Percentiles rank a stretch among this genome's conserved stretches.
Evolutionary conservation across 2,797 vertebrate genomes (phyloP).

Genomic region (Lutjanus argentimaculatus): DNA sequence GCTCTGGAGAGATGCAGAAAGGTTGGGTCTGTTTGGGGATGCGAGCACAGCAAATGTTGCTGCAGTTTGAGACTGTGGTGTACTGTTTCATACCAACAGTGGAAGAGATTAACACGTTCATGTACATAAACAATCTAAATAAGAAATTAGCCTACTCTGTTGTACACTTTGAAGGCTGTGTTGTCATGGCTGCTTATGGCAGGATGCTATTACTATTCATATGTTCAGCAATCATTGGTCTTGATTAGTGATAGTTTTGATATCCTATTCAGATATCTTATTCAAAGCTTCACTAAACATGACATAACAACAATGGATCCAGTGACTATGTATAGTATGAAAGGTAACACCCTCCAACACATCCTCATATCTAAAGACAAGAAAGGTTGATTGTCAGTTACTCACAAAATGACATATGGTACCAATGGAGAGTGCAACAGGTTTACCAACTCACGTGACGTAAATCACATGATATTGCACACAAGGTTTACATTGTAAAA

Average conservation of each 20-base stretch:
- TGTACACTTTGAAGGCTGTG: background rate
- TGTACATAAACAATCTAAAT: background rate
- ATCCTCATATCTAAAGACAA: no score
- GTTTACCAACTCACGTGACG: no score
- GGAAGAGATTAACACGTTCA: conserved; percentile 12
- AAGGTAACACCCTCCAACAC: no score
- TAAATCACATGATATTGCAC: no score
- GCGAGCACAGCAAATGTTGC: conserved; percentile 34
- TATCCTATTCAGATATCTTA: background rate
- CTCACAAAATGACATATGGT: no score
- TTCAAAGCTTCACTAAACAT: background rate
- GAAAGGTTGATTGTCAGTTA: no score
- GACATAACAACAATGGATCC: background rate
- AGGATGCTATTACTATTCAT: background rate
- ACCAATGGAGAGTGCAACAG: no score
- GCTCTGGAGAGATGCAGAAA: conserved; percentile 24
- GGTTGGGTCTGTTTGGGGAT: conserved; percentile 12
- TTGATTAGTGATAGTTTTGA: background rate
- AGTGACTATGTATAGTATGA: background rate
- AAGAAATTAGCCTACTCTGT: background rate
- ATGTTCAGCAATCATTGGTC: background rate
- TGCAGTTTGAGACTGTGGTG: conserved; percentile 10
- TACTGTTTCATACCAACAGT: background rate
- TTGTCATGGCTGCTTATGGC: no score
- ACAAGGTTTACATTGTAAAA: no score